Evolutionary conservation across 2,797 vertebrate genomes (phyloP), one percentile per base, ranked within the genome.

Genomic region (Danio aesculapii): DNA sequence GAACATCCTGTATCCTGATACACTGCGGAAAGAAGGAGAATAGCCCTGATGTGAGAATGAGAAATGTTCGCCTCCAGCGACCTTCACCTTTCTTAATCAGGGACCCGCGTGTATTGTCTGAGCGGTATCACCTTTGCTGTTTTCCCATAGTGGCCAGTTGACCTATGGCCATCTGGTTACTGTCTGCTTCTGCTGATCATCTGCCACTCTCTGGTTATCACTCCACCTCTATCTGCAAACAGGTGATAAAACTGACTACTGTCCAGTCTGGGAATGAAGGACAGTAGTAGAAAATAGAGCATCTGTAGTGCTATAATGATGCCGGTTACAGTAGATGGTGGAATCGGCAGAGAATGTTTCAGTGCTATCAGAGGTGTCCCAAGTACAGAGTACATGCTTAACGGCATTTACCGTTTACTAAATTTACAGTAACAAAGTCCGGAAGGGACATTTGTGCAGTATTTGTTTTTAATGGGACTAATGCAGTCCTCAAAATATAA

Each of bases 171-270:
- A 87, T 89, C 93, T 94, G 93, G 88, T 63, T 85, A 91, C 85
- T 88, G 93, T 94, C 90, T 84, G 84, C 86, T 88, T 85, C 91
- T 91, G 89, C 91, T 88, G 88, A 90, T 92, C 86, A 43, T 91
- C 90, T 90, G 88, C 91, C 93, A 93, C 92, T 91, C 88, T 83
- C 64, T 88, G 81, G 71, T 86, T 84, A 43, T 90, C 92, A 91
- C 91, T 90, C 78, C 52, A 68, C 79, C 30, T 85, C 77, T 83
- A 82, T 82, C 76, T 77, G 79, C 49, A 83, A 82, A 82, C 74
- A 74, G 71, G 57, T 91, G 92, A 93, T 92, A 90, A 90, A 85
- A 84, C 73, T 83, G 75, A 72, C 78, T 87, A 87, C 88, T 86
- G 73, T 84, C 87, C 81, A 77, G 85, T 83, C 72, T 83, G 81